Conservation (phyloP, 2,888 invertebrate genomes). For the Rutpela maculata region DNA sequence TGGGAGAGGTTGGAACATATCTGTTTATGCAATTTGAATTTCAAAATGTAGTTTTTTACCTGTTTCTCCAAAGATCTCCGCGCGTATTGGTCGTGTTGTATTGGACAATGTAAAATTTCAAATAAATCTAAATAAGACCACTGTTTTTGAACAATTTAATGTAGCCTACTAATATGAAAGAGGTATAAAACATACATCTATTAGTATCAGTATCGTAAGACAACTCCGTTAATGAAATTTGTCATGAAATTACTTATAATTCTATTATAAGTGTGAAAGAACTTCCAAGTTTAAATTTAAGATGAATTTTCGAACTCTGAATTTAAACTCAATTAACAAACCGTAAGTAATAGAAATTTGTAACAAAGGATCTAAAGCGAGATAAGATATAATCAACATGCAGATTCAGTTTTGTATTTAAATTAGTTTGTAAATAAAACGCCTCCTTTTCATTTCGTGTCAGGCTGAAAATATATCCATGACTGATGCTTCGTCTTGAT, state of each 20-base stretch:
- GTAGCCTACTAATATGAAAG: too few species aligned
- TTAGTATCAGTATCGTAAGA: too few species aligned
- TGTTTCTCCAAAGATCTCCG: too few species aligned
- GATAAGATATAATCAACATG: slow-evolving; percentile 35
- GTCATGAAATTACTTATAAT: background rate
- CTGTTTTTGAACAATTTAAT: too few species aligned
- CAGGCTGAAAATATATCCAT: background rate
- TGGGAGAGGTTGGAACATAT: too few species aligned
- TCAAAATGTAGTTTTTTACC: too few species aligned
- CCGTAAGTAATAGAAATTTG: slow-evolving; percentile 31
- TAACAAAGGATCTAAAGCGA: slow-evolving; percentile 31
- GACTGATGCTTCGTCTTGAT: background rate
- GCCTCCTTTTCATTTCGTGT: slow-evolving; percentile 6
- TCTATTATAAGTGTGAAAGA: background rate
- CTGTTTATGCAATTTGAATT: too few species aligned
- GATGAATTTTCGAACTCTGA: background rate
- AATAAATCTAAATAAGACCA: too few species aligned
- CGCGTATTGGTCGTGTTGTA: too few species aligned
- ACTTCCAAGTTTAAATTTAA: slow-evolving; percentile 18
- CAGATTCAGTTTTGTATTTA: slow-evolving; percentile 45
- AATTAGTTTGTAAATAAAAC: slow-evolving; percentile 36
- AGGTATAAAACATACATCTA: too few species aligned
- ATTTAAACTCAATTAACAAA: slow-evolving; percentile 18
- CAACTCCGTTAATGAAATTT: background rate
- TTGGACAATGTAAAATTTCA: too few species aligned